Conservation (phyloP, 2,888 invertebrate genomes). For the Phytoseiulus persimilis region DNA sequence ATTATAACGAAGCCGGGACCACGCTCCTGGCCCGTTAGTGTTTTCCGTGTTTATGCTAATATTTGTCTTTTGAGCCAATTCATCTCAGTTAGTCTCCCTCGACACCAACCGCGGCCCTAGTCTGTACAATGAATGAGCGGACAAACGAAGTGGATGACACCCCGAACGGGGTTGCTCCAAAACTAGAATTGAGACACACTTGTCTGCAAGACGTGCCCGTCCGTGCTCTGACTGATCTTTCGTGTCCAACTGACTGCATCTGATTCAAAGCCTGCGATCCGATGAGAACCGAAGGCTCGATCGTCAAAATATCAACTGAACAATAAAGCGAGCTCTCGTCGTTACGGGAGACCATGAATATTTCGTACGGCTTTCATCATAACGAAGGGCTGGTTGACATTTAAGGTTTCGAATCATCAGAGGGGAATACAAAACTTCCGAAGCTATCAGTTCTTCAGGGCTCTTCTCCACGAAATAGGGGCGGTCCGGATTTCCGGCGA, state of each 20-base stretch:
- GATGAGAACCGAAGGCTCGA: too few species aligned
- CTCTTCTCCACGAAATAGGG: too few species aligned
- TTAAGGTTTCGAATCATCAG: too few species aligned
- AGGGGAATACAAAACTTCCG: too few species aligned
- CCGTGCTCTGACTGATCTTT: not conserved
- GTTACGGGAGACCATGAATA: too few species aligned
- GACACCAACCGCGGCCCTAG: not conserved
- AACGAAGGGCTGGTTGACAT: too few species aligned
- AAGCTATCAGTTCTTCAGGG: too few species aligned
- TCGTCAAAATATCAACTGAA: too few species aligned
- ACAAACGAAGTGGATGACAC: not conserved
- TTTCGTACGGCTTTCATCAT: too few species aligned
- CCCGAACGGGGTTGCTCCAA: not conserved
- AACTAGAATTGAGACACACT: not conserved
- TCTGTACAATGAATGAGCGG: not conserved
- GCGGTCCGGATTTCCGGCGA: too few species aligned
- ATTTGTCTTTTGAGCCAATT: not conserved
- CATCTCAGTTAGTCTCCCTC: not conserved
- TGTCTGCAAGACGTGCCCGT: not conserved
- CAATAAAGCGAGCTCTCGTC: too few species aligned
- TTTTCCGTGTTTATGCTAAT: not conserved
- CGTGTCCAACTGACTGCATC: not conserved
- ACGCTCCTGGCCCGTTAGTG: not conserved
- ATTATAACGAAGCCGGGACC: not conserved
- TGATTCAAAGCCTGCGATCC: not conserved